phyloP scores from a whole-genome alignment of 2,113 vertebrate genomes.

The Scortum barcoo region DNA sequence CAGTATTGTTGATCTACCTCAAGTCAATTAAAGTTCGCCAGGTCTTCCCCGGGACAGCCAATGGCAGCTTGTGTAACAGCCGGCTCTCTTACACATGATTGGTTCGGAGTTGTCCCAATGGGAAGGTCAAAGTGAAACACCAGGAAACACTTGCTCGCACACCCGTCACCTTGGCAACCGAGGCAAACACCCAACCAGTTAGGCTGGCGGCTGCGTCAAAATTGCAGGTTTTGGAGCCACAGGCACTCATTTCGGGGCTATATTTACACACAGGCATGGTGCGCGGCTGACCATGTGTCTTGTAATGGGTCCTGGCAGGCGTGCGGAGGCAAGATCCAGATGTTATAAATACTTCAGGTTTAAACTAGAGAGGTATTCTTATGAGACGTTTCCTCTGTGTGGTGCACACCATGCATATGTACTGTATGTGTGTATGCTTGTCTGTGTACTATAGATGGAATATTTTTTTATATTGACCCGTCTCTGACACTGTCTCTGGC shows the following conservation, averaged over 20 bases:
- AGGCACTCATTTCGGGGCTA: constrained; percentile 78
- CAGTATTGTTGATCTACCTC: not conserved
- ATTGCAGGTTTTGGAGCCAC: constrained; percentile 74
- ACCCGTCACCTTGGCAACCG: constrained; percentile 56
- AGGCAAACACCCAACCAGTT: constrained; percentile 64
- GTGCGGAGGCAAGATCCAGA: constrained; percentile 57
- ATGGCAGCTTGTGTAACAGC: constrained; percentile 38
- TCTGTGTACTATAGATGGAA: constrained; percentile 19
- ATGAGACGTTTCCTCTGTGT: constrained; percentile 66
- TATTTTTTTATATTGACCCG: constrained; percentile 66
- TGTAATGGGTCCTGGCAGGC: constrained; percentile 59
- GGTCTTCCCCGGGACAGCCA: constrained; percentile 3
- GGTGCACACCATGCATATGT: constrained; percentile 25
- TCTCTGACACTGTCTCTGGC: constrained; percentile 66
- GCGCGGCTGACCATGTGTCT: constrained; percentile 59
- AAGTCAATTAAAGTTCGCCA: constrained; percentile 3
- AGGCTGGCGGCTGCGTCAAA: constrained; percentile 67
- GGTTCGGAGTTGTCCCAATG: constrained; percentile 31
- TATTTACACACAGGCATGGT: constrained; percentile 74
- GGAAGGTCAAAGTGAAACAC: constrained; percentile 54
- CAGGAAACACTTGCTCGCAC: constrained; percentile 44
- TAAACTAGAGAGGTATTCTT: constrained; percentile 44
- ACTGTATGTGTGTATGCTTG: not conserved
- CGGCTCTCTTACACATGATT: constrained; percentile 41
- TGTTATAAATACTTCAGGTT: constrained; percentile 71